phyloP scores from a whole-genome alignment of 2,797 vertebrate genomes.

The Stomatorhinus walkeri region DNA sequence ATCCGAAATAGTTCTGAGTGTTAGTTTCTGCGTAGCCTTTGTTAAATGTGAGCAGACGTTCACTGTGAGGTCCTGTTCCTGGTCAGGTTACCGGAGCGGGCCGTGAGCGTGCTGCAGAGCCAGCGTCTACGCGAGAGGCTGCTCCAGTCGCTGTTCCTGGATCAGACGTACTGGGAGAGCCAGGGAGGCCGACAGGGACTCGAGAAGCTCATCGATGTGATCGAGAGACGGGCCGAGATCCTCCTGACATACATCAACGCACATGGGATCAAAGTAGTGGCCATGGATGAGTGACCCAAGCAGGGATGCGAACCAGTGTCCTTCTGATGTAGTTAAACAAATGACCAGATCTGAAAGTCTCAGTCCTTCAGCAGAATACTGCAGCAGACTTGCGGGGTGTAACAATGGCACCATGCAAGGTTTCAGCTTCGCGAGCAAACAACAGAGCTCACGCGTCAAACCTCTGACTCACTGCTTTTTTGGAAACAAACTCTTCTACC shows the following conservation, averaged over 20 bases:
- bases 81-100: slow-evolving; percentile 77
- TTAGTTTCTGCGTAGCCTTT: not conserved
- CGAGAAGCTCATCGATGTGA: slow-evolving; percentile 87
- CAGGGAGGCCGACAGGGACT: slow-evolving; percentile 87
- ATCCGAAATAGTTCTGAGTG: not conserved
- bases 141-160: slow-evolving; percentile 91
- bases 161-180: slow-evolving; percentile 88
- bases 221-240: slow-evolving; percentile 79
- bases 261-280: slow-evolving; percentile 70
- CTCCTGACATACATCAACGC: slow-evolving; percentile 87
- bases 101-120: slow-evolving; percentile 76
- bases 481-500: not conserved
- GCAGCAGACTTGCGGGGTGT: not conserved
- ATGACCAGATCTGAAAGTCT: not conserved
- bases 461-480: not conserved
- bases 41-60: not conserved
- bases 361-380: not conserved
- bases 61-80: slow-evolving; percentile 25
- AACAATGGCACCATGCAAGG: not conserved
- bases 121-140: slow-evolving; percentile 79
- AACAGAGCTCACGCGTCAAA: not conserved
- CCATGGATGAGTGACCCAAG: slow-evolving; percentile 68
- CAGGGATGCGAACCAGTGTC: not conserved
- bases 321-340: not conserved
- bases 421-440: not conserved